A percentile compares a stretch with the other conserved stretches of the same genome.
phyloP scores from a whole-genome alignment of 2,113 vertebrate species.

The Microtus ochrogaster region DNA sequence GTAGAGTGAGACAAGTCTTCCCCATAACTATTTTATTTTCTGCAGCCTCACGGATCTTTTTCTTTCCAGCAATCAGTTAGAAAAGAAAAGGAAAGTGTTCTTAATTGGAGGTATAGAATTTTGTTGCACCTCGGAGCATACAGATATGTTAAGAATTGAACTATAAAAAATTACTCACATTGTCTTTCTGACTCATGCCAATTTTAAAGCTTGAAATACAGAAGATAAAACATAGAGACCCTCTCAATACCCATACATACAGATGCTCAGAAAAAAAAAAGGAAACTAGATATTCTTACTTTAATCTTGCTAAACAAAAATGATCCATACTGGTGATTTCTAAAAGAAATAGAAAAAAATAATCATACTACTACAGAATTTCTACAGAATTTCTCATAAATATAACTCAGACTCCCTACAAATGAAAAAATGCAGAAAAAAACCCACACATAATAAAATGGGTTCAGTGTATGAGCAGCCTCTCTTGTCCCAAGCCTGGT shows the following conservation, averaged over 20 bases:
- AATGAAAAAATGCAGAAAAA: neutral
- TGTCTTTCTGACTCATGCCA: neutral
- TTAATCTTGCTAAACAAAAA: neutral
- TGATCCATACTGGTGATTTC: neutral
- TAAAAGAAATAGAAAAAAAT: neutral
- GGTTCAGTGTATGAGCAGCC: neutral
- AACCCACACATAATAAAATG: neutral
- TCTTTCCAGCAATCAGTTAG: neutral
- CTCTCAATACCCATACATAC: neutral
- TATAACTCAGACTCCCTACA: neutral
- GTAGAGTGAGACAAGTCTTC: neutral
- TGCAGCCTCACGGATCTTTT: neutral
- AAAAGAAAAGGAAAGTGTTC: neutral
- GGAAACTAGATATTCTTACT: neutral
- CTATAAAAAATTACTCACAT: neutral
- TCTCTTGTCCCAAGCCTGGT: neutral
- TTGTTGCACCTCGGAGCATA: neutral
- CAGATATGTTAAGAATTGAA: neutral
- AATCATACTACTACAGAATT: neutral
- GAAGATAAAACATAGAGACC: neutral
- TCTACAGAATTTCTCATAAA: neutral
- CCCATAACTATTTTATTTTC: neutral
- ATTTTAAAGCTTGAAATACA: neutral
- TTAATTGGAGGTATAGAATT: neutral
- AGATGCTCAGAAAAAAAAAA: neutral